Base-by-base conservation (phyloP, 2,113 vertebrate species). In the Varanus salvator region DNA sequence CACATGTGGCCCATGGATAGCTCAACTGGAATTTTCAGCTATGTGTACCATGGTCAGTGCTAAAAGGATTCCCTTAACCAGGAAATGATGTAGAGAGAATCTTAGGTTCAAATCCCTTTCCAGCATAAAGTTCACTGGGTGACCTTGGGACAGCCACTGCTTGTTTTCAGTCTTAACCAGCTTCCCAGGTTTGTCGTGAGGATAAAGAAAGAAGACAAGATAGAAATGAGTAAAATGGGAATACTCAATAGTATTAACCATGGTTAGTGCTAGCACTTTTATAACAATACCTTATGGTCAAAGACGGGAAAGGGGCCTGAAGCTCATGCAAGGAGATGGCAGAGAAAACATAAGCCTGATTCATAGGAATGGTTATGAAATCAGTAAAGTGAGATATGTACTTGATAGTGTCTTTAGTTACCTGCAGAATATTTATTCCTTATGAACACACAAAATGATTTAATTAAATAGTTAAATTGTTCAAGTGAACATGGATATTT, bases 361-460 rank as follows among this genome's bases (percentile, higher is more conserved):
- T 31, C 44, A 25, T 52, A 75, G 21, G 6, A 4, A 27, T 60
- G 71, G 64, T 84, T 80, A 52, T 52, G 77, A 29, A 25, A 80
- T 52, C 4, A 38, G 25, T 21, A 29, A 44, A 50, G 25, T 75
- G 21, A 60, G 54, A 25, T 77, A 76, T 60, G 12, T 14, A 60
- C 7, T 77, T 23, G 52, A 7, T n/a, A 64, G 44, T 84, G 0
- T 27, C 76, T 93, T 88, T 92, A 71, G 38, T 25, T 5, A 85
- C 85, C 6, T 34, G 11, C 85, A 89, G 66, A 69, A 1, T 25
- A 0, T 1, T 0, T 44, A 71, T 0, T 38, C 71, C 29, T n/a
- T 29, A 88, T 68, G n/a, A 75, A 95, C 87, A 38, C 9, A 78
- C 14, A 38, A 6, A 88, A 21, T 77, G 27, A 57, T 91, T 91